Percentiles rank a stretch among this genome's conserved stretches.
phyloP scores from a whole-genome alignment of 2,888 invertebrate species.

The Diogma glabrata region DNA sequence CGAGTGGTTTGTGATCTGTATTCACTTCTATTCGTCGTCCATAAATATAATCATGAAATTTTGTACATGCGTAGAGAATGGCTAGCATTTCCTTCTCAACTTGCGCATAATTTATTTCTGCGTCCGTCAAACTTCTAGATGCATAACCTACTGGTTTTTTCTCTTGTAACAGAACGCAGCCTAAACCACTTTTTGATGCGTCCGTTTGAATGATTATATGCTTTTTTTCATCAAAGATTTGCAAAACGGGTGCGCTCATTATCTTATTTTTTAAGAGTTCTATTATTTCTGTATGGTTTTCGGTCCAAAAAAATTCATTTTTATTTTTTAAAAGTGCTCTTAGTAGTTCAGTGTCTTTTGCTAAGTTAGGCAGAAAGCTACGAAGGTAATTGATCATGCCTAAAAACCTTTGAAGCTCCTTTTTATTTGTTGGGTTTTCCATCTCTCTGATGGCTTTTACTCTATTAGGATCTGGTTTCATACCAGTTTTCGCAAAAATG shows the following conservation, averaged over 20 bases:
- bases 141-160: constrained; percentile 14
- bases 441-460: constrained; percentile 15
- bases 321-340: constrained; percentile 15
- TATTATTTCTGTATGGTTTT: background rate
- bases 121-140: constrained; percentile 14
- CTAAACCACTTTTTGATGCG: constrained; percentile 18
- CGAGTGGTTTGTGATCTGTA: too few species aligned
- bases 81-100: constrained; percentile 18
- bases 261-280: background rate
- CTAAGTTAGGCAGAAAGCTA: constrained; percentile 15
- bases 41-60: constrained; percentile 18
- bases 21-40: background rate
- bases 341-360: constrained; percentile 14
- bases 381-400: constrained; percentile 18
- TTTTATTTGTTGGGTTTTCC: constrained; percentile 11
- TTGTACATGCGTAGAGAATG: constrained; percentile 16
- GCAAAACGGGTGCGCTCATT: too few species aligned
- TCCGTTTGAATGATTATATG: constrained; percentile 18
- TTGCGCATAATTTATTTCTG: constrained; percentile 17
- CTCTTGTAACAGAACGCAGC: constrained; percentile 16
- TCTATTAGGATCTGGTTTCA: constrained; percentile 10
- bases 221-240: too few species aligned
- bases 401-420: constrained; percentile 15
- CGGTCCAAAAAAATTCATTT: too few species aligned
- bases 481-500: constrained; percentile 12